phyloP scores from a whole-genome alignment of 1,140 invertebrate species.

The Drosophila grimshawi region DNA sequence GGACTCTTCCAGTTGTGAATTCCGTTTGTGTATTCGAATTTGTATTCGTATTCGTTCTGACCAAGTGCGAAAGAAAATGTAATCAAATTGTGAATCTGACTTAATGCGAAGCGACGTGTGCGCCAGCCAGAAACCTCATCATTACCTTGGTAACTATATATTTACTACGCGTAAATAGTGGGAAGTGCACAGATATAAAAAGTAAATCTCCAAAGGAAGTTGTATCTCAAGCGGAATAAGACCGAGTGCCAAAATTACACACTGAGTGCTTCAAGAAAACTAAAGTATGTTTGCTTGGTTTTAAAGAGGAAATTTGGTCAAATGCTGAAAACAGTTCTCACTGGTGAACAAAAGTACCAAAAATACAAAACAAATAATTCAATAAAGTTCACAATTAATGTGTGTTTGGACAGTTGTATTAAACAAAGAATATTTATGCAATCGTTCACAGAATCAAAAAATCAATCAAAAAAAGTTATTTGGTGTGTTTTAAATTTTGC shows the following conservation, averaged over 20 bases:
- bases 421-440: background rate
- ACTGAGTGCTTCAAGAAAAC: slow-evolving; percentile 22
- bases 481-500: background rate
- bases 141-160: slow-evolving; percentile 21
- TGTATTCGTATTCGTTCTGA: slow-evolving; percentile 15
- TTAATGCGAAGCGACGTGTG: slow-evolving; percentile 58
- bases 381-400: background rate
- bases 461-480: background rate
- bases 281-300: slow-evolving; percentile 20
- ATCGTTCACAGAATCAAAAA: background rate
- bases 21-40: slow-evolving; percentile 32
- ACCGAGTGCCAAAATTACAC: slow-evolving; percentile 25
- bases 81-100: slow-evolving; percentile 42
- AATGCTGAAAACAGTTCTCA: background rate
- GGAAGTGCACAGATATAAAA: background rate
- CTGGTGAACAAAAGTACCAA: background rate
- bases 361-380: background rate
- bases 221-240: slow-evolving; percentile 32
- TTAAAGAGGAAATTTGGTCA: slow-evolving; percentile 23
- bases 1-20: slow-evolving; percentile 53
- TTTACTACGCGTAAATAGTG: background rate
- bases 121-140: slow-evolving; percentile 21
- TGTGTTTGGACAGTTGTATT: background rate
- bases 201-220: slow-evolving; percentile 30
- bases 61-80: slow-evolving; percentile 33